phyloP scores from a whole-genome alignment of 2,888 invertebrate genomes.

The Volucella bombylans region DNA sequence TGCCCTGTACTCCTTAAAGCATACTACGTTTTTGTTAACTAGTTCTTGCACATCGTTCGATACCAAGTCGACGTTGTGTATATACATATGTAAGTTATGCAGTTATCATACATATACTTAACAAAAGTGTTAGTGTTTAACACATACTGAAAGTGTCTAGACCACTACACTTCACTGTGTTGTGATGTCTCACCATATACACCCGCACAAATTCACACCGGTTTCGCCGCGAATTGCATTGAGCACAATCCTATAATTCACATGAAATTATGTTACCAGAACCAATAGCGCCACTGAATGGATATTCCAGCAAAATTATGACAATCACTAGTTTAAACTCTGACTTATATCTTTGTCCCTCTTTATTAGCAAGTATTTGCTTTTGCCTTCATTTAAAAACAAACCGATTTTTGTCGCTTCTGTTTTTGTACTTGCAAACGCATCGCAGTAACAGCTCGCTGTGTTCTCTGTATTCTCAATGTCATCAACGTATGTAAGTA shows the following conservation, averaged over 20 bases:
- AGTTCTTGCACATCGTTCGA: slow-evolving; percentile 11
- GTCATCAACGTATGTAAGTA: too few species aligned
- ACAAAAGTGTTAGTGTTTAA: background rate
- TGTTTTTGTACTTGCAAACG: too few species aligned
- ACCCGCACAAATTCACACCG: background rate
- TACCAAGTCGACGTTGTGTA: slow-evolving; percentile 27
- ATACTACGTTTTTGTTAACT: background rate
- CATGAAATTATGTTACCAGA: too few species aligned
- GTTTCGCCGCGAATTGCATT: slow-evolving; percentile 18
- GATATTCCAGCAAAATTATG: too few species aligned
- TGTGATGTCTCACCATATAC: slow-evolving; percentile 4
- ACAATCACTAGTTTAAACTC: too few species aligned
- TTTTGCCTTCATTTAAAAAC: too few species aligned
- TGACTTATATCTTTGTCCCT: too few species aligned
- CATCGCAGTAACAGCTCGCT: too few species aligned
- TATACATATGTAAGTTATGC: background rate
- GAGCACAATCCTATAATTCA: slow-evolving; percentile 2
- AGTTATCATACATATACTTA: slow-evolving; percentile 17
- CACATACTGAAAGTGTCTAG: slow-evolving; percentile 1
- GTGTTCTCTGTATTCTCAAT: too few species aligned
- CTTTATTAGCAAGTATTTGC: too few species aligned
- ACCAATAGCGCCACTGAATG: too few species aligned
- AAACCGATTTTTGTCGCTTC: too few species aligned
- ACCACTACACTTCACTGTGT: slow-evolving; percentile 7
- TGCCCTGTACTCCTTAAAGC: slow-evolving; percentile 17